Conservation (phyloP, 2,888 invertebrate species). For the Apeira syringaria region DNA sequence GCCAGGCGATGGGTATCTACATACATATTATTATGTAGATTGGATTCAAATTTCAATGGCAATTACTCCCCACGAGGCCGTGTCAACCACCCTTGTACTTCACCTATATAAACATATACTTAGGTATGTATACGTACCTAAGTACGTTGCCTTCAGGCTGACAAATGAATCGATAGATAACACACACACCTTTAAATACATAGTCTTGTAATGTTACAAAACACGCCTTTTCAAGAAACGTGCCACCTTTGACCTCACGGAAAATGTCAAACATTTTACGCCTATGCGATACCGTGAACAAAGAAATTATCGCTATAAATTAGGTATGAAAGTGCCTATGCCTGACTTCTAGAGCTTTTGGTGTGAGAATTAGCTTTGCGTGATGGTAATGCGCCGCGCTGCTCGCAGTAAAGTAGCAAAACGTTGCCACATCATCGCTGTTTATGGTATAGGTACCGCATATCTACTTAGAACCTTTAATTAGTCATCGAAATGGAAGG, state of each 20-base stretch:
- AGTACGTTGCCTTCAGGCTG: slow-evolving; percentile 32
- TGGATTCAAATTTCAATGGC: slow-evolving; percentile 42
- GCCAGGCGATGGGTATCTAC: slow-evolving; percentile 42
- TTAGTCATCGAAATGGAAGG: slow-evolving; percentile 3
- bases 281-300: slow-evolving; percentile 23
- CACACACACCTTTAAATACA: slow-evolving; percentile 8
- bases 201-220: slow-evolving; percentile 15
- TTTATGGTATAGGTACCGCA: background rate
- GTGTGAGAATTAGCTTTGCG: slow-evolving; percentile 22
- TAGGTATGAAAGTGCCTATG: slow-evolving; percentile 7
- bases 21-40: too few relatives aligned
- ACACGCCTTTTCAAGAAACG: slow-evolving; percentile 36
- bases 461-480: background rate
- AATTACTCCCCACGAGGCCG: slow-evolving; percentile 34
- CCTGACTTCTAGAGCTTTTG: slow-evolving; percentile 20
- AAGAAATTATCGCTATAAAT: slow-evolving; percentile 16
- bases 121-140: too few relatives aligned
- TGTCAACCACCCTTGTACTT: slow-evolving; percentile 54
- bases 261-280: slow-evolving; percentile 38
- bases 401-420: background rate
- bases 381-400: slow-evolving; percentile 8
- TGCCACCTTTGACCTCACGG: slow-evolving; percentile 33
- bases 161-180: slow-evolving; percentile 48
- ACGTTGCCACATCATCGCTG: slow-evolving; percentile 1
- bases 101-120: too few relatives aligned